A percentile compares a stretch with the other conserved stretches of the same genome.
Evolutionary conservation across 2,113 vertebrate species (phyloP).

Genomic region (Sander vitreus): DNA sequence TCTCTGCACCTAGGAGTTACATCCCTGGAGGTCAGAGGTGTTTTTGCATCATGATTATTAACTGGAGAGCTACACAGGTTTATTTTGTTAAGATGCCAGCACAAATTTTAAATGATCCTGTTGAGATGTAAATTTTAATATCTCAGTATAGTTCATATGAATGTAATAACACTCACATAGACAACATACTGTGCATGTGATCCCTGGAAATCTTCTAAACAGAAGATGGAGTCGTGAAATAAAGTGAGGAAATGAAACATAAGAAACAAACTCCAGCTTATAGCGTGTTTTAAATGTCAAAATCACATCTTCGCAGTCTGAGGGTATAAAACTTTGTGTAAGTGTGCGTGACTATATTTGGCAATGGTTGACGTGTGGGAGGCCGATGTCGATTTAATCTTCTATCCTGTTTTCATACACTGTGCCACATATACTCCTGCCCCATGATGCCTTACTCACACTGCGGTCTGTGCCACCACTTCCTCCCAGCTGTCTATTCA

Average conservation of each 20-base stretch:
- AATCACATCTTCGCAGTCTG: not conserved
- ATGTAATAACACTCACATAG: not conserved
- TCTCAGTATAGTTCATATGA: not conserved
- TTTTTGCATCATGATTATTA: conserved; percentile 16
- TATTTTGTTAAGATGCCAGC: not conserved
- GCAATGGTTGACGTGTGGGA: not conserved
- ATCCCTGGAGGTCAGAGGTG: not conserved
- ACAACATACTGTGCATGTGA: conserved; percentile 25
- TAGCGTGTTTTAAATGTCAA: not conserved
- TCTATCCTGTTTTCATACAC: conserved; percentile 37
- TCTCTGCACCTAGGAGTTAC: not conserved
- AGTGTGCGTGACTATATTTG: not conserved
- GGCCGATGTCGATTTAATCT: conserved; percentile 9
- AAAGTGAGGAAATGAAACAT: not conserved
- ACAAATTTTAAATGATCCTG: not conserved
- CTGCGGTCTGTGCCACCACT: conserved; percentile 63
- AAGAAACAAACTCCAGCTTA: not conserved
- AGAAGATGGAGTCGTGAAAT: not conserved
- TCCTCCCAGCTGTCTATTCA: conserved; percentile 75
- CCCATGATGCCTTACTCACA: conserved; percentile 46
- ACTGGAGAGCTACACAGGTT: not conserved
- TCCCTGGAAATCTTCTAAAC: not conserved
- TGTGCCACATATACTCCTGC: conserved; percentile 28
- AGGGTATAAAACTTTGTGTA: not conserved
- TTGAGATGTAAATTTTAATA: not conserved